These are phyloP conservation scores for Allygus modestus DNA, from an alignment of 2,888 invertebrate genomes.

Conservation along the genomic window DNA sequence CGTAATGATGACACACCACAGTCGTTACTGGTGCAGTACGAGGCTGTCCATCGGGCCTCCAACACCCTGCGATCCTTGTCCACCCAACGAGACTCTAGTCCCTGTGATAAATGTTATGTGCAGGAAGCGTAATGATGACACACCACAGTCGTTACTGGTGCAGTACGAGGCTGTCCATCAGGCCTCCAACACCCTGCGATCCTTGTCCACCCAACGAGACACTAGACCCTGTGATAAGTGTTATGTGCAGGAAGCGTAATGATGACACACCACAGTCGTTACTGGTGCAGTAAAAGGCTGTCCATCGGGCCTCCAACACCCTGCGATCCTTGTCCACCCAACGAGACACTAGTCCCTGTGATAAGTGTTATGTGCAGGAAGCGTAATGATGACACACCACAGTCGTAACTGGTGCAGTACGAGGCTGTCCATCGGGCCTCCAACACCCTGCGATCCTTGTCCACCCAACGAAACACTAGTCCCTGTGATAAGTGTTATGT, in stretches of 20 bases:
- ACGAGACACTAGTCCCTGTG: slow-evolving; percentile 71
- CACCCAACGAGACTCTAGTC: slow-evolving; percentile 72
- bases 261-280: slow-evolving; percentile 76
- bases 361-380: slow-evolving; percentile 64
- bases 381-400: slow-evolving; percentile 72
- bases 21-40: slow-evolving; percentile 82
- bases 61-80: slow-evolving; percentile 80
- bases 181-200: slow-evolving; percentile 79
- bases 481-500: slow-evolving; percentile 64
- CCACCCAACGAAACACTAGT: slow-evolving; percentile 73
- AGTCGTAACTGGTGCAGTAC: slow-evolving; percentile 82
- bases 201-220: slow-evolving; percentile 76
- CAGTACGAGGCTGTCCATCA: slow-evolving; percentile 80
- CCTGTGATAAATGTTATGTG: slow-evolving; percentile 65
- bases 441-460: slow-evolving; percentile 79
- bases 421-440: slow-evolving; percentile 79
- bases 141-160: slow-evolving; percentile 80
- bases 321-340: slow-evolving; percentile 78
- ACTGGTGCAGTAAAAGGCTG: slow-evolving; percentile 81
- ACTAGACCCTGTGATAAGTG: slow-evolving; percentile 66
- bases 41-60: slow-evolving; percentile 78
- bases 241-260: slow-evolving; percentile 64
- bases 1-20: slow-evolving; percentile 73
- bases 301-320: slow-evolving; percentile 79
- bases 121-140: slow-evolving; percentile 66